Base-by-base conservation (phyloP, 2,113 vertebrate genomes). In the Butorides virescens region DNA sequence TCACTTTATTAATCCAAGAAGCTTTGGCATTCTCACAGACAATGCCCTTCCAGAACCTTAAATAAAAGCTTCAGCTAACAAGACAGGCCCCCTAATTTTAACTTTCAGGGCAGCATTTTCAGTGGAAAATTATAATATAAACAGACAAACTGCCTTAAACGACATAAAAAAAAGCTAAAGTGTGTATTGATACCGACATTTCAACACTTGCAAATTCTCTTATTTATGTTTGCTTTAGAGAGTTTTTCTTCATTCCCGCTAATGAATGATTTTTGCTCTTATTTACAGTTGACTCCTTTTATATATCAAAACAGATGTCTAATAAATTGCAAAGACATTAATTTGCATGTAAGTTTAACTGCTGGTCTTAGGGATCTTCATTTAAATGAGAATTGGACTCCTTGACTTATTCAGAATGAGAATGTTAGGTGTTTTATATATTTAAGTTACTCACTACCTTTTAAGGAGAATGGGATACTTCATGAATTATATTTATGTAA, bases 11-110 rank as follows among this genome's bases (percentile, higher is more conserved):
- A 22, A 73, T 34, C 22, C 22, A 52, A 72, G 20, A 46, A 82
- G 2, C 15, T 76, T 67, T 67, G 23, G 7, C 37, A 34, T 75
- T 68, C 14, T 65, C 11, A 21, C 6, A 44, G 7, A 13, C 4
- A 74, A 19, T 27, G 5, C 8, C 13, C 10, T 73, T 91, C 29
- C 42, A 61, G 15, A 3, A 15, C 2, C 0, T 0, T 50, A 78
- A 73, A 36, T 27, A 16, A 73, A 87, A 58, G 36, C 13, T 65
- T 39, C 25, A 62, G 8, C 6, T 61, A 79, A 76, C 13, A 83
- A 88, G n/a, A 1, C 13, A 52, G 5, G 4, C 1, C 4, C 13
- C 11, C 7, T 56, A 11, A 67, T 65, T 82, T 58, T 75, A 53
- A 46, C 16, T 12, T 70, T 62, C 10, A n/a, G 36, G 9, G 36